A percentile compares a stretch with the other conserved stretches of the same genome.
These are phyloP conservation scores for Brachionichthys hirsutus DNA, from an alignment of 2,113 vertebrate species.

Conservation along the genomic window DNA sequence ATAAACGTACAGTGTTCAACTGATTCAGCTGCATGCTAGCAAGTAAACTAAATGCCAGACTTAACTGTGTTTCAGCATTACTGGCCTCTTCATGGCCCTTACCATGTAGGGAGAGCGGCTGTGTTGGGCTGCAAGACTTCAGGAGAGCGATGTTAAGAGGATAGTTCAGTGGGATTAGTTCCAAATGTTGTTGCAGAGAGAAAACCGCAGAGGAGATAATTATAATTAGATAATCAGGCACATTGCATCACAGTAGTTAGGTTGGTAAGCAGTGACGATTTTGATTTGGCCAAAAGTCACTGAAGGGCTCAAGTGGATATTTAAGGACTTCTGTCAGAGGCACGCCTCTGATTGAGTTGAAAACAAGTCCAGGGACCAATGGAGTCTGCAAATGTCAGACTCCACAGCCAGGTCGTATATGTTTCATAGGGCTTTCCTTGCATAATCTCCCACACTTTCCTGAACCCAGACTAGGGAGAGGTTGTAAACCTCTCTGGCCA, in stretches of 20 bases:
- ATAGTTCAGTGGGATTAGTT: conserved; percentile 36
- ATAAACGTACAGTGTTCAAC: too few species aligned
- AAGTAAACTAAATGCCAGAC: conserved; percentile 33
- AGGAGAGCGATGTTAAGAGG: conserved; percentile 34
- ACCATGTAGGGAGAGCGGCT: conserved; percentile 62
- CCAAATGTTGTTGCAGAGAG: conserved; percentile 32
- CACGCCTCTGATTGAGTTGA: not conserved
- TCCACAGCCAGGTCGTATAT: conserved; percentile 10
- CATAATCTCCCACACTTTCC: conserved; percentile 28
- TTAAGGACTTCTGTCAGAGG: not conserved
- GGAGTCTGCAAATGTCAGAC: conserved; percentile 13
- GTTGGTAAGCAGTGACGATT: conserved; percentile 1
- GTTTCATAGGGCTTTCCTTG: conserved; percentile 51
- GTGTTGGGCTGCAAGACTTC: conserved; percentile 3
- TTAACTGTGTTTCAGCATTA: conserved; percentile 13
- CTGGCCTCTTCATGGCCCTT: conserved; percentile 30
- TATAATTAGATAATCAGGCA: conserved; percentile 31
- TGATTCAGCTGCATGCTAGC: not conserved
- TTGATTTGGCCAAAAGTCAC: conserved; percentile 6
- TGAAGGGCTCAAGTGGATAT: conserved; percentile 15
- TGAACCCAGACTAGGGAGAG: conserved; percentile 29
- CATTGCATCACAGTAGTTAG: conserved; percentile 10
- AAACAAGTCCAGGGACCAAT: conserved; percentile 31
- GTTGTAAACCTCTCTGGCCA: conserved; percentile 45
- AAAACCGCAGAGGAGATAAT: conserved; percentile 24